Base-by-base conservation (phyloP, 2,797 vertebrate genomes). In the Lithobates sylvaticus region DNA sequence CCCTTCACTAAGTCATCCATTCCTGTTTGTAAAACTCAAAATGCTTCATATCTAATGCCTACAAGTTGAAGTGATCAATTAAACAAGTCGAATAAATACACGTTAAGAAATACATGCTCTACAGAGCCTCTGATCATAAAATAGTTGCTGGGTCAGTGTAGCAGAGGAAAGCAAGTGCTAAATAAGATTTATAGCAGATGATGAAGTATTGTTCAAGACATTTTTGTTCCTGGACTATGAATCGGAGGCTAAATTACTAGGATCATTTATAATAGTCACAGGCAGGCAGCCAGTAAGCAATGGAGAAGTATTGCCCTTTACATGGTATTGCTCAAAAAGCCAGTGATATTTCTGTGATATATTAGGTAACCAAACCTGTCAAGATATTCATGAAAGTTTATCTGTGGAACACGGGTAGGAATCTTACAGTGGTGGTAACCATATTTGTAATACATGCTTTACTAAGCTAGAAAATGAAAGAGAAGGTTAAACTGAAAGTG, bases 201-300 rank as follows among this genome's bases (percentile, higher is more conserved):
- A 47, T 71, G 34, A 42, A 64, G 76, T 84, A 71, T 84, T 84
- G 83, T 84, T 84, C 67, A 44, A 78, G 61, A 74, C 50, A 5
- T 23, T 42, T 84, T 84, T 44, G 70, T 77, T 84, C 68, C 83
- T 71, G 76, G 47, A 77, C 65, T 42, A 64, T 21, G 68, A 78
- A 42, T 78, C 67, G 36, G 83, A 78, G 65, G 39, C 65, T 78
- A 84, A 84, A 78, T 84, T 84, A 78, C 83, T 32, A 64, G n/a
- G 32, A 67, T 84, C 83, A 84, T 84, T 84, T 84, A 70, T 84
- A 84, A 78, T 72, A 84, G 83, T 78, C 67, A 78, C 47, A 61
- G 44, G 68, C 65, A 70, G 68, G 58, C 65, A 78, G 83, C 34
- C 75, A 78, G 83, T 36, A 54, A 65, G 65, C 58, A 39, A 23